These are phyloP conservation scores for Fragum fragum DNA, from an alignment of 2,888 invertebrate genomes.

Conservation along the genomic window DNA sequence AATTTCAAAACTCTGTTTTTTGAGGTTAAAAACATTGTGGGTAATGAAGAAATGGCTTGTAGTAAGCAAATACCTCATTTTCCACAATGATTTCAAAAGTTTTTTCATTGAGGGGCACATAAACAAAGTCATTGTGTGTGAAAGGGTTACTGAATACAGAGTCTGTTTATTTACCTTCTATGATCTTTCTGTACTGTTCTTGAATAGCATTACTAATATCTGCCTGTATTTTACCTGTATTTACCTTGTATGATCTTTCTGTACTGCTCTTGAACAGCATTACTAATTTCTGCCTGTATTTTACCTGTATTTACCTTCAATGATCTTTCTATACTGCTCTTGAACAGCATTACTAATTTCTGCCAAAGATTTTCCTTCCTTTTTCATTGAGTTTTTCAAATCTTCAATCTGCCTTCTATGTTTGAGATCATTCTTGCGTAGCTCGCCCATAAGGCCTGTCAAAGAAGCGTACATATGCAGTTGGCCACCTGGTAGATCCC, in stretches of 20 bases:
- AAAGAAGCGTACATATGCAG: constrained; percentile 70
- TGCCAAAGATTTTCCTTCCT: constrained; percentile 68
- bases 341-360: constrained; percentile 67
- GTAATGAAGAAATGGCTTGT: no score
- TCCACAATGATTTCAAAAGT: no score
- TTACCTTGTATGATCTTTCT: constrained; percentile 68
- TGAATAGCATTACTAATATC: constrained; percentile 45
- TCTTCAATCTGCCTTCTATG: constrained; percentile 70
- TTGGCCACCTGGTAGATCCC: constrained; percentile 71
- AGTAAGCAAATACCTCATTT: no score
- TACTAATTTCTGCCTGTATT: neutral
- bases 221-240: no score
- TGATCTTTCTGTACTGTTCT: constrained; percentile 65
- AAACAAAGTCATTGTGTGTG: no score
- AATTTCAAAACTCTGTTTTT: no score
- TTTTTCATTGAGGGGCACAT: no score
- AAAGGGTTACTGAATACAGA: no score
- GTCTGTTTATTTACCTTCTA: constrained; percentile 68
- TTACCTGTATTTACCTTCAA: constrained; percentile 58
- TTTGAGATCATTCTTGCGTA: constrained; percentile 65
- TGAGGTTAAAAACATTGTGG: no score
- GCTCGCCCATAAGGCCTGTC: constrained; percentile 77
- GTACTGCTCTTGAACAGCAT: constrained; percentile 65
- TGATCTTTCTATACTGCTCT: constrained; percentile 66
- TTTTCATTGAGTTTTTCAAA: constrained; percentile 60